Percentiles rank a stretch among this genome's conserved stretches.
These are phyloP conservation scores for Agriopis marginaria DNA, from an alignment of 2,888 invertebrate species.

Conservation along the genomic window DNA sequence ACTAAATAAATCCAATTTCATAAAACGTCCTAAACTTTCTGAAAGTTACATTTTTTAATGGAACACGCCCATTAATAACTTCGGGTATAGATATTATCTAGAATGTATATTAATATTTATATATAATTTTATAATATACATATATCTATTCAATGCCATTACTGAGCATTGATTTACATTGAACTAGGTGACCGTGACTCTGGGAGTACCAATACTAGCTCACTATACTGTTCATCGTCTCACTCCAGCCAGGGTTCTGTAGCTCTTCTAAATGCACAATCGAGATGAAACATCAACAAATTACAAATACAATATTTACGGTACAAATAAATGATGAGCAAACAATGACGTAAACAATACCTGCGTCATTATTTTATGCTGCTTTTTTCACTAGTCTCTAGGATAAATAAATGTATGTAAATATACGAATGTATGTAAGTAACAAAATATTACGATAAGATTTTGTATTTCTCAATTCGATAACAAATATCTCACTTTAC, in stretches of 20 bases:
- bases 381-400: neutral
- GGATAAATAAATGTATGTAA: neutral
- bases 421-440: neutral
- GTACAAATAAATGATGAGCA: neutral
- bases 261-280: neutral
- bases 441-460: neutral
- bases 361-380: neutral
- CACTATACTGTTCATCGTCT: neutral
- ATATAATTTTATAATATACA: neutral
- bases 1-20: slow-evolving; percentile 25
- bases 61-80: slow-evolving; percentile 62
- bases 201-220: neutral
- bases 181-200: neutral
- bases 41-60: slow-evolving; percentile 72
- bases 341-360: neutral
- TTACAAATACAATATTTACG: neutral
- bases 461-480: neutral
- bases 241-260: neutral
- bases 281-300: neutral
- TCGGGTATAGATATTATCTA: slow-evolving; percentile 29
- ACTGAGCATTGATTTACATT: slow-evolving; percentile 1
- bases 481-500: neutral
- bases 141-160: neutral
- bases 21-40: slow-evolving; percentile 66
- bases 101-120: slow-evolving; percentile 6